Base-by-base conservation (phyloP, 2,797 vertebrate genomes). In the Semaprochilodus insignis region DNA sequence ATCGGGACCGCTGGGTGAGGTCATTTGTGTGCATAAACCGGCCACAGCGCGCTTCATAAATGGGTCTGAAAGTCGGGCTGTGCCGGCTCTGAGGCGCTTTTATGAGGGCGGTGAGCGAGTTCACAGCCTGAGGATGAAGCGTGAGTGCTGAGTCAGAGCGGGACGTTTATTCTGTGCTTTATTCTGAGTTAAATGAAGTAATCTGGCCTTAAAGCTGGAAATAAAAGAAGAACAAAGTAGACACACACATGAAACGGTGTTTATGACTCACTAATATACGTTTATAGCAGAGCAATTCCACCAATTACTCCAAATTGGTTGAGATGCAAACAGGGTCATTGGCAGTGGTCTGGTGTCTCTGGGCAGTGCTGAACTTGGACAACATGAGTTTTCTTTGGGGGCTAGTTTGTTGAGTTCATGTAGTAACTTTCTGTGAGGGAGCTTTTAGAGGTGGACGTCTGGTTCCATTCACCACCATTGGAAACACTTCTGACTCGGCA, bases 21-120 rank as follows among this genome's bases (percentile, higher is more conserved):
- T 93, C 90, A 91, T 90, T 74, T 87, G 74, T 90, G 88, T 89
- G 89, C 83, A 76, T 87, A 87, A 84, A 86, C 80, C 85, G 81
- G 85, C 77, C 78, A 81, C 77, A 65, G 87, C 86, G 85, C 76
- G 71, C 85, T 82, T 86, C 52, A 88, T 88, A 31, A 90, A 89
- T 87, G 79, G 82, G 19, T 85, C 90, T 85, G 91, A 90, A 89
- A 77, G 74, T 54, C 78, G 83, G 80, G 86, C 87, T 77, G 36
- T 73, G 40, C 73, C 84, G 72, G 85, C 89, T 83, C 82, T 91
- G 88, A 83, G 87, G 70, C 80, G 81, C 60, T 85, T 90, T 90
- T 55, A 87, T 65, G 40, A 72, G 31, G 62, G 21, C 13, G 48
- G 36, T 85, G 88, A 89, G 83, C 83, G 74, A 80, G 87, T 88